phyloP scores from a whole-genome alignment of 2,888 invertebrate species.

The Drosophila nigritarsus region DNA sequence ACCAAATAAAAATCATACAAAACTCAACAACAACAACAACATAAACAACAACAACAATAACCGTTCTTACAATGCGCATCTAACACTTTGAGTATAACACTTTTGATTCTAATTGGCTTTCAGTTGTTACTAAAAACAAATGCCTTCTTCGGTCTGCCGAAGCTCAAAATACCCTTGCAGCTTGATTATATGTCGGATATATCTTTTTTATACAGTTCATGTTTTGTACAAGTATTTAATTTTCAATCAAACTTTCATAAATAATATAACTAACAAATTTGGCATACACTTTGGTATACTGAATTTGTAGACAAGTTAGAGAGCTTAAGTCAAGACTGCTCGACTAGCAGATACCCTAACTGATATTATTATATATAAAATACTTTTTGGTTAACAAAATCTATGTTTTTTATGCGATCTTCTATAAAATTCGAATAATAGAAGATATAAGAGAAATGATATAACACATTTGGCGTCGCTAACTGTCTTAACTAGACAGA shows the following conservation, averaged over 20 bases:
- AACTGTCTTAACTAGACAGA: neutral
- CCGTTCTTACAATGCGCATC: constrained; percentile 49
- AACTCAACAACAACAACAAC: constrained; percentile 36
- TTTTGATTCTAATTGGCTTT: constrained; percentile 60
- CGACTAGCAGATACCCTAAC: too few relatives aligned
- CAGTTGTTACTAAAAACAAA: constrained; percentile 58
- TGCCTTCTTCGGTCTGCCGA: constrained; percentile 24
- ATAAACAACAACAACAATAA: constrained; percentile 31
- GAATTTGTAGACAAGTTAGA: neutral
- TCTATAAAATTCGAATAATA: too few relatives aligned
- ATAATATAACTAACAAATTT: neutral
- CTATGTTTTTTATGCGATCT: neutral
- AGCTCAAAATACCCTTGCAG: constrained; percentile 30
- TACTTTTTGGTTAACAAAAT: neutral
- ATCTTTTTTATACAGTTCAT: accelerated
- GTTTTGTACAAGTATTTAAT: neutral
- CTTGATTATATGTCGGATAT: neutral
- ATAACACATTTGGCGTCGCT: neutral
- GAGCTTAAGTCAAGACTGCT: too few relatives aligned
- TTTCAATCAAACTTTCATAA: neutral
- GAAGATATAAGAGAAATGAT: too few relatives aligned
- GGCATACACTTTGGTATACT: neutral
- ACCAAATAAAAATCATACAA: constrained; percentile 30
- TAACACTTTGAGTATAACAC: constrained; percentile 37
- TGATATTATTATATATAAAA: neutral